phyloP scores from a whole-genome alignment of 2,113 vertebrate species.

The Epinephelus lanceolatus region DNA sequence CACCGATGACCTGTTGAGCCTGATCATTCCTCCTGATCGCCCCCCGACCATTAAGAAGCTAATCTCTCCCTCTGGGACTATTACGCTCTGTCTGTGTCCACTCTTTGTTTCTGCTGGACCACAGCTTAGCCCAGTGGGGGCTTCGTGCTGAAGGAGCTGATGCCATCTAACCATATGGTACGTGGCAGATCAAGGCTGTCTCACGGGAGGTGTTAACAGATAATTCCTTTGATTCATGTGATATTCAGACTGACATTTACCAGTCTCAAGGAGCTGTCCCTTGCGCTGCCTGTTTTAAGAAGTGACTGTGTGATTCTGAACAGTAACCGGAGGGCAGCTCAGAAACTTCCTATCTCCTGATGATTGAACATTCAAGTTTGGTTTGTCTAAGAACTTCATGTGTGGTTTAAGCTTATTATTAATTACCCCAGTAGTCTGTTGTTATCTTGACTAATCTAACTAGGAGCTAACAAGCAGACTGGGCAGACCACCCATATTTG shows the following conservation, averaged over 20 bases:
- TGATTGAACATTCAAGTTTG: neutral
- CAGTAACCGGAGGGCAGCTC: neutral
- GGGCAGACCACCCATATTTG: no score
- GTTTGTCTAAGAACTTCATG: no score
- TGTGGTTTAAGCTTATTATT: no score
- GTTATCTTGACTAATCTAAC: no score
- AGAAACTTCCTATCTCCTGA: neutral
- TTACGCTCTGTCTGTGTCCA: slow-evolving; percentile 58
- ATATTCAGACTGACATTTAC: slow-evolving; percentile 12
- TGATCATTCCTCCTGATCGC: slow-evolving; percentile 30
- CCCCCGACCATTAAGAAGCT: slow-evolving; percentile 53
- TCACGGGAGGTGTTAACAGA: slow-evolving; percentile 25
- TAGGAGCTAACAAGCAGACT: no score
- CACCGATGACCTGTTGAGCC: slow-evolving; percentile 41
- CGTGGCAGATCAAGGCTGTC: slow-evolving; percentile 48
- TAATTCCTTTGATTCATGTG: slow-evolving; percentile 32
- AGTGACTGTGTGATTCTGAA: neutral
- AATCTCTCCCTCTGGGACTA: slow-evolving; percentile 64
- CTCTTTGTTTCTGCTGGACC: slow-evolving; percentile 59
- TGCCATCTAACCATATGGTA: slow-evolving; percentile 69
- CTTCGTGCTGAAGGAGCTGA: slow-evolving; percentile 60
- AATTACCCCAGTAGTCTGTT: no score
- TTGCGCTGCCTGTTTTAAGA: neutral
- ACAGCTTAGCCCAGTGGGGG: slow-evolving; percentile 55
- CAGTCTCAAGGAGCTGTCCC: neutral